phyloP scores from a whole-genome alignment of 1,140 invertebrate species.

The Wasmannia auropunctata region DNA sequence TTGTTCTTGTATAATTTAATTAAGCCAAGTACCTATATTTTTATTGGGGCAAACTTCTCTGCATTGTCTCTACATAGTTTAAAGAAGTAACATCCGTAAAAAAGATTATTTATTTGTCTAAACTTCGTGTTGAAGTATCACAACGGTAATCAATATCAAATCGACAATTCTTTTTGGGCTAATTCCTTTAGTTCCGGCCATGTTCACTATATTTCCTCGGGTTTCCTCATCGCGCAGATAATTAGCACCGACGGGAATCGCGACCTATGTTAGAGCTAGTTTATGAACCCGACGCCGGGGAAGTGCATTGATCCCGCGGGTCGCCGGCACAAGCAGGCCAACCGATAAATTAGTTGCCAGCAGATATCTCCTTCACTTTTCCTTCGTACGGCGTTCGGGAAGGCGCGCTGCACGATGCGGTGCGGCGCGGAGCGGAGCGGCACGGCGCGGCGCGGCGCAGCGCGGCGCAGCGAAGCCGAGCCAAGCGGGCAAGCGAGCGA shows the following conservation, averaged over 20 bases:
- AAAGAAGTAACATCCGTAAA: not conserved
- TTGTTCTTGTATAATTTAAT: not conserved
- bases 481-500: constrained; percentile 46
- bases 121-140: not conserved
- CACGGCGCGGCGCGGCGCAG: constrained; percentile 47
- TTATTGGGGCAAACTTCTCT: not conserved
- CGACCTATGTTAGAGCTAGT: constrained; percentile 47
- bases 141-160: not conserved
- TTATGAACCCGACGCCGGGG: constrained; percentile 15
- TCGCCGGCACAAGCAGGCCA: constrained; percentile 59
- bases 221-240: not conserved
- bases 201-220: not conserved
- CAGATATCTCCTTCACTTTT: constrained; percentile 74
- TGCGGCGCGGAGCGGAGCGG: constrained; percentile 42
- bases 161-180: not conserved
- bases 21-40: no score
- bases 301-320: constrained; percentile 69
- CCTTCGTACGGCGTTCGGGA: constrained; percentile 63
- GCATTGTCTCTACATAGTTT: not conserved
- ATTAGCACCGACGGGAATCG: constrained; percentile 50
- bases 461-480: constrained; percentile 41
- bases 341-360: constrained; percentile 75
- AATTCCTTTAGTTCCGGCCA: not conserved
- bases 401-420: constrained; percentile 62
- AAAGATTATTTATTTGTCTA: not conserved